Conservation (phyloP, 2,888 invertebrate species). For the Cephus pulcher region DNA sequence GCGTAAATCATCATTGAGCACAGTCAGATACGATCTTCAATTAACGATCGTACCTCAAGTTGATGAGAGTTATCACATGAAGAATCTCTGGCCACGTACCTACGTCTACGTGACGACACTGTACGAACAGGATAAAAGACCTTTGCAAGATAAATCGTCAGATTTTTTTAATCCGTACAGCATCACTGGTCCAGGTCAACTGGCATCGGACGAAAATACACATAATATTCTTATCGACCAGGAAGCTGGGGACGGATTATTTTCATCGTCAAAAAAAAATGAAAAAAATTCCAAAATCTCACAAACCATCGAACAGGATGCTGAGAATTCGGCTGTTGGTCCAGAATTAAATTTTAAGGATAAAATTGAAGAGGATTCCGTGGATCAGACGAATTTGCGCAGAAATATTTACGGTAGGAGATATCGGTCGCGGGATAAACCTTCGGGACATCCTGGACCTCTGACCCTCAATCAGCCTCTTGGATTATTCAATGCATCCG, state of each 20-base stretch:
- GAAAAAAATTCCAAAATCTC: too few species aligned
- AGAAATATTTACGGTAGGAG: not conserved
- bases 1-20: conserved; percentile 22
- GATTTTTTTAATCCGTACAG: not conserved
- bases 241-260: not conserved
- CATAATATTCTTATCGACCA: not conserved
- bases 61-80: conserved; percentile 36
- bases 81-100: conserved; percentile 32
- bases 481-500: not conserved
- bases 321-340: too few species aligned
- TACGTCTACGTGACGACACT: conserved; percentile 39
- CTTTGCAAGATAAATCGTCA: too few species aligned
- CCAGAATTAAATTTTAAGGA: not conserved
- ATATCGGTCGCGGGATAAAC: not conserved
- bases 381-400: not conserved
- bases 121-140: not conserved
- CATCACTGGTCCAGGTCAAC: not conserved
- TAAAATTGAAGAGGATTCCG: not conserved
- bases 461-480: conserved; percentile 13
- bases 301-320: not conserved
- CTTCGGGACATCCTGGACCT: conserved; percentile 1
- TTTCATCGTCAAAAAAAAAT: not conserved
- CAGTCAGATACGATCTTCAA: conserved; percentile 42
- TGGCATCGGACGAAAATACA: not conserved
- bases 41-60: conserved; percentile 47